These are phyloP conservation scores for Stegophylla sp. DNA, from an alignment of 2,888 invertebrate genomes.

Conservation along the genomic window DNA sequence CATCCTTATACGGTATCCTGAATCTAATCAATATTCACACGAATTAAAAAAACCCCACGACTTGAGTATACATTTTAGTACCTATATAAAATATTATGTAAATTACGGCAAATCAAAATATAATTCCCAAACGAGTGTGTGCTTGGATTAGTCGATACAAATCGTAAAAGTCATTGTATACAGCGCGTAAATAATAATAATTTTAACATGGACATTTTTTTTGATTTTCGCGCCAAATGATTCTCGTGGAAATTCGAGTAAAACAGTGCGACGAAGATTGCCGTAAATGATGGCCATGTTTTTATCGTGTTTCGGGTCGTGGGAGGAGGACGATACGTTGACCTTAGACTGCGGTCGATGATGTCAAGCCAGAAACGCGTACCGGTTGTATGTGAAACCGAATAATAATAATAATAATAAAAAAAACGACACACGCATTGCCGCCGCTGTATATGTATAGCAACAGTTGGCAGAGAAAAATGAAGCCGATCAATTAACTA, in stretches of 20 bases:
- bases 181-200: background rate
- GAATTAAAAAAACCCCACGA: no score
- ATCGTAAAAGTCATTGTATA: no score
- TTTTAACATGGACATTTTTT: background rate
- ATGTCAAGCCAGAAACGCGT: constrained; percentile 30
- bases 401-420: constrained; percentile 8
- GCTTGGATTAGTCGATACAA: no score
- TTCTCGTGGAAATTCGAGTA: background rate
- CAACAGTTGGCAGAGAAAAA: constrained; percentile 21
- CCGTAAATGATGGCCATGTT: constrained; percentile 41
- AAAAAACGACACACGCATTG: constrained; percentile 15
- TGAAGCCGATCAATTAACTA: constrained; percentile 41
- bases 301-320: constrained; percentile 47
- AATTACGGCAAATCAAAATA: no score
- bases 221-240: background rate
- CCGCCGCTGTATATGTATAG: no score
- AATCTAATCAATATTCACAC: no score
- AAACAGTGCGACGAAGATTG: constrained; percentile 14
- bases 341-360: constrained; percentile 54
- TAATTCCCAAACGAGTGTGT: no score
- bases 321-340: constrained; percentile 58
- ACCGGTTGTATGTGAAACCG: constrained; percentile 8
- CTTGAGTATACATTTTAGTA: no score
- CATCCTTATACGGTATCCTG: no score
- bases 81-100: no score